phyloP scores from a whole-genome alignment of 2,113 vertebrate genomes.

The Silurus asotus region DNA sequence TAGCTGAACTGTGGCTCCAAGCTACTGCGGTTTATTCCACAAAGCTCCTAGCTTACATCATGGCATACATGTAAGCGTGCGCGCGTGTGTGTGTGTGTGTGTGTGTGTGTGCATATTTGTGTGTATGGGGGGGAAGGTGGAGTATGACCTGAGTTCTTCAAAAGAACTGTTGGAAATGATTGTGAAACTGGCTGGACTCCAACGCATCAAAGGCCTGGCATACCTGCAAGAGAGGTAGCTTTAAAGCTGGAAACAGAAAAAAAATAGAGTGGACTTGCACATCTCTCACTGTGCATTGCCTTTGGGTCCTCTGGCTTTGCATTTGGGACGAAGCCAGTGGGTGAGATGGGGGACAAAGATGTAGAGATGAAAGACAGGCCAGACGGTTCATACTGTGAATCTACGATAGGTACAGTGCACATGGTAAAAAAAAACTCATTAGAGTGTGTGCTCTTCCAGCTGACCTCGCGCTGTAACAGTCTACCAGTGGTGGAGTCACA shows the following conservation, averaged over 20 bases:
- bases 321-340: conserved; percentile 28
- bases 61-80: conserved; percentile 43
- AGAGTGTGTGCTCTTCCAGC: conserved; percentile 36
- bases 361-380: conserved; percentile 46
- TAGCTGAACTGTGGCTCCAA: conserved; percentile 12
- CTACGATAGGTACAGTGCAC: conserved; percentile 41
- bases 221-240: conserved; percentile 61
- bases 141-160: conserved; percentile 58
- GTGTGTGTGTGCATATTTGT: background rate
- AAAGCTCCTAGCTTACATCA: conserved; percentile 30
- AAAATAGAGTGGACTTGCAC: conserved; percentile 35
- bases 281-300: conserved; percentile 41
- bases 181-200: conserved; percentile 65
- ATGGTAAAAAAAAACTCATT: conserved; percentile 44
- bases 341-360: conserved; percentile 24
- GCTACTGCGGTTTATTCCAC: conserved; percentile 18
- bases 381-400: conserved; percentile 33
- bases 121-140: background rate
- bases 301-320: conserved; percentile 11
- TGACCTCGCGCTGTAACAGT: conserved; percentile 38
- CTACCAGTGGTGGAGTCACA: conserved; percentile 18
- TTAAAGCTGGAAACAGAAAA: conserved; percentile 47
- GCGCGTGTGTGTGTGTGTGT: conserved; percentile 3
- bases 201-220: conserved; percentile 68
- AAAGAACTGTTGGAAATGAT: conserved; percentile 71